Conservation (phyloP, 2,797 vertebrate genomes). For the Chloroceryle inda region DNA sequence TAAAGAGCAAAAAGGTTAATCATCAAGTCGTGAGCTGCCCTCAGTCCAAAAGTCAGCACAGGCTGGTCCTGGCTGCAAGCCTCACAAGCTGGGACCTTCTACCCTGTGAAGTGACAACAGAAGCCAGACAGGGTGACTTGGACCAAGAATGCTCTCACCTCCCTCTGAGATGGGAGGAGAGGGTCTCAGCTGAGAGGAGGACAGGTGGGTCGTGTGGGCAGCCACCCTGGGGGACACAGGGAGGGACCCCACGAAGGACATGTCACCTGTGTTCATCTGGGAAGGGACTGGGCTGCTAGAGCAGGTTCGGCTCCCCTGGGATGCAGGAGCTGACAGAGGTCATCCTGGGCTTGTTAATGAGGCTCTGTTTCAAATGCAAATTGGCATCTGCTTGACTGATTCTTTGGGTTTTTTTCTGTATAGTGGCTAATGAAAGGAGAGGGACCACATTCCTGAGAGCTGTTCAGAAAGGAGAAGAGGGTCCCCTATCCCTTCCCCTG, state of each 20-base stretch:
- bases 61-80: neutral
- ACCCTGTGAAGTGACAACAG: neutral
- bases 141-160: neutral
- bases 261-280: neutral
- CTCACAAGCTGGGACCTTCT: neutral
- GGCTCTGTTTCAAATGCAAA: constrained; percentile 1
- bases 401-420: neutral
- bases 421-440: neutral
- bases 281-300: neutral
- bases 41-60: neutral
- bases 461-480: neutral
- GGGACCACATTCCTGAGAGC: neutral
- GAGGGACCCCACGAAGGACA: neutral
- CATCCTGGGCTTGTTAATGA: neutral
- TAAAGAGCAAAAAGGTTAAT: neutral
- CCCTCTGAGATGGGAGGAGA: neutral
- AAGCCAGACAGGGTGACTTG: neutral
- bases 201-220: neutral
- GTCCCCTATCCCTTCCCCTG: neutral
- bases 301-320: rapidly evolving
- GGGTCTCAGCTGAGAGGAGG: neutral
- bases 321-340: neutral
- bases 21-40: neutral
- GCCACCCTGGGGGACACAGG: neutral
- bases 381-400: neutral